phyloP scores from a whole-genome alignment of 2,888 invertebrate species.

The Ophion costatus region DNA sequence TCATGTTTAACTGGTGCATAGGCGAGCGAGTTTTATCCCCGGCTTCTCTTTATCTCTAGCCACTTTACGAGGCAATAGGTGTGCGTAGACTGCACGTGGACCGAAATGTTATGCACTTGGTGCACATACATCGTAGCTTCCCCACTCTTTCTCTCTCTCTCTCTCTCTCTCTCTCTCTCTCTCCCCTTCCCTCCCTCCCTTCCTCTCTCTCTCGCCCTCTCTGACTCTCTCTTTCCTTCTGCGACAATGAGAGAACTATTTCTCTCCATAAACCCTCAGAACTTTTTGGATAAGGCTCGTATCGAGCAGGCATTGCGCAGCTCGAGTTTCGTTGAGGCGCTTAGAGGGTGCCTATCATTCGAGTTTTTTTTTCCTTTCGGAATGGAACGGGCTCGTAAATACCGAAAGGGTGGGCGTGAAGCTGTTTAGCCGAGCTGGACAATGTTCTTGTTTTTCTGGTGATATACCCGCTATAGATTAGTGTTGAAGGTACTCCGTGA shows the following conservation, averaged over 20 bases:
- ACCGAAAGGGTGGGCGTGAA: slow-evolving; percentile 58
- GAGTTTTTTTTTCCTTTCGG: slow-evolving; percentile 40
- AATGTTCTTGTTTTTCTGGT: background rate
- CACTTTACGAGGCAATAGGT: slow-evolving; percentile 61
- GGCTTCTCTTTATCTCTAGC: slow-evolving; percentile 65
- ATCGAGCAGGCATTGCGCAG: slow-evolving; percentile 48
- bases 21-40: slow-evolving; percentile 50
- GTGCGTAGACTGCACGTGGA: slow-evolving; percentile 35
- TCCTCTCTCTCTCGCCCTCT: background rate
- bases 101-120: slow-evolving; percentile 44
- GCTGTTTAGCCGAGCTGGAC: slow-evolving; percentile 34
- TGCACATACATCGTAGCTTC: slow-evolving; percentile 41
- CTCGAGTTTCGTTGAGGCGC: slow-evolving; percentile 34
- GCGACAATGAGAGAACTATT: slow-evolving; percentile 5
- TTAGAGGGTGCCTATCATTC: slow-evolving; percentile 47
- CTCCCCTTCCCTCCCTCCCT: background rate
- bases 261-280: slow-evolving; percentile 38
- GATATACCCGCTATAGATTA: background rate
- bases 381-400: slow-evolving; percentile 58
- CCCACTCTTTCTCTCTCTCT: background rate
- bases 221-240: background rate
- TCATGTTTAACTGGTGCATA: slow-evolving; percentile 53
- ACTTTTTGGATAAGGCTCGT: slow-evolving; percentile 48
- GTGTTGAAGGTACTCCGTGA: background rate
- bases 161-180: background rate